Conservation (phyloP, 1,140 invertebrate genomes). For the Lepidostoma basale region DNA sequence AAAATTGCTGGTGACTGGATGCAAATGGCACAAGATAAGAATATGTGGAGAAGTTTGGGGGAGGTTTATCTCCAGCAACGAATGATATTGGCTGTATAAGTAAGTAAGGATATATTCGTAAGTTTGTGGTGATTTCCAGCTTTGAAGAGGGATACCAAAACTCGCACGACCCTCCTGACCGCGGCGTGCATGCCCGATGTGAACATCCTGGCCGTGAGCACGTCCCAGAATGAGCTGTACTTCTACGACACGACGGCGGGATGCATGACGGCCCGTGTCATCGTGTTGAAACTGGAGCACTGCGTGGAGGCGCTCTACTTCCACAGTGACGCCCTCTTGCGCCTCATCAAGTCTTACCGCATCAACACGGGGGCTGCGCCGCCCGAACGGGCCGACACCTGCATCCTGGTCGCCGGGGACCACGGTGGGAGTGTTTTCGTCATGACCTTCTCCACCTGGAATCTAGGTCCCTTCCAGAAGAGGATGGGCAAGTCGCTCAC, state of each 20-base stretch:
- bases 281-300: conserved; percentile 63
- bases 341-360: conserved; percentile 50
- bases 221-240: conserved; percentile 70
- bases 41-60: no score
- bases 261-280: conserved; percentile 69
- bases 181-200: conserved; percentile 73
- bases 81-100: no score
- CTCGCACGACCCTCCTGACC: conserved; percentile 61
- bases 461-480: conserved; percentile 70
- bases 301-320: conserved; percentile 68
- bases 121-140: conserved; percentile 58
- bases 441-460: conserved; percentile 63
- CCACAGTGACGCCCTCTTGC: conserved; percentile 50
- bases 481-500: conserved; percentile 63
- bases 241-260: conserved; percentile 75
- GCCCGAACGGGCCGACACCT: conserved; percentile 55
- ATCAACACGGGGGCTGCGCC: background rate
- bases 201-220: conserved; percentile 70
- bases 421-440: conserved; percentile 68
- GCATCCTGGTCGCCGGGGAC: conserved; percentile 70
- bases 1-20: no score
- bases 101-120: background rate
- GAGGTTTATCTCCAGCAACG: no score
- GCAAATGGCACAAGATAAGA: no score
- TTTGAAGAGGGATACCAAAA: conserved; percentile 46